Conservation (phyloP, 2,113 vertebrate genomes). For the Pogona vitticeps region DNA sequence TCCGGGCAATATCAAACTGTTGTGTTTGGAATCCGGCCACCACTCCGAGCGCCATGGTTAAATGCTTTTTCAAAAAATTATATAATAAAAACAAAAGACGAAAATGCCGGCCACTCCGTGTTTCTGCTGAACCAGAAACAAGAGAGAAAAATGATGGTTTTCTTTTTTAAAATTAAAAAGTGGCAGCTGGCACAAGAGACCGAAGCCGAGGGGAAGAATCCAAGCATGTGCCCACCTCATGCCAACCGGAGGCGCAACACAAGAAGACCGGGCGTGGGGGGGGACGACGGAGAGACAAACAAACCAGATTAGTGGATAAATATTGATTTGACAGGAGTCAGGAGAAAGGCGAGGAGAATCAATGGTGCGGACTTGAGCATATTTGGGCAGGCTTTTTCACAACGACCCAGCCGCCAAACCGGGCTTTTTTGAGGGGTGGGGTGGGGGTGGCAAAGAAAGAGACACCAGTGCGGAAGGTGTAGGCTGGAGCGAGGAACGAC, state of each 20-base stretch:
- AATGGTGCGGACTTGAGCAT: background rate
- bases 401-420: background rate
- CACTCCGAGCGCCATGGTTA: no score
- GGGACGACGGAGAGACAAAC: conserved; percentile 54
- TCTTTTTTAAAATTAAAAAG: background rate
- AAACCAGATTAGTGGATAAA: conserved; percentile 70
- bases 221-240: conserved; percentile 24
- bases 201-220: conserved; percentile 45
- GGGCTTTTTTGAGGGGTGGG: no score
- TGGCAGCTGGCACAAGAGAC: conserved; percentile 40
- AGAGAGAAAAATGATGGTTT: background rate
- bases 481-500: no score
- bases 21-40: background rate
- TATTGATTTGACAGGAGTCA: conserved; percentile 68
- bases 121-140: background rate
- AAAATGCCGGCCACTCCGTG: background rate
- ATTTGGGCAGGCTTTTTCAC: conserved; percentile 4
- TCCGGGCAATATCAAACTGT: no score
- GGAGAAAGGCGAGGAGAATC: conserved; percentile 50
- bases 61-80: background rate
- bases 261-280: conserved; percentile 43
- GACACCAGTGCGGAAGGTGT: background rate
- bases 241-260: conserved; percentile 20
- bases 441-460: background rate
- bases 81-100: background rate